Evolutionary conservation across 2,797 vertebrate species (phyloP), one percentile per base, ranked within the genome.

Genomic region (Crocodylus rhombifer): DNA sequence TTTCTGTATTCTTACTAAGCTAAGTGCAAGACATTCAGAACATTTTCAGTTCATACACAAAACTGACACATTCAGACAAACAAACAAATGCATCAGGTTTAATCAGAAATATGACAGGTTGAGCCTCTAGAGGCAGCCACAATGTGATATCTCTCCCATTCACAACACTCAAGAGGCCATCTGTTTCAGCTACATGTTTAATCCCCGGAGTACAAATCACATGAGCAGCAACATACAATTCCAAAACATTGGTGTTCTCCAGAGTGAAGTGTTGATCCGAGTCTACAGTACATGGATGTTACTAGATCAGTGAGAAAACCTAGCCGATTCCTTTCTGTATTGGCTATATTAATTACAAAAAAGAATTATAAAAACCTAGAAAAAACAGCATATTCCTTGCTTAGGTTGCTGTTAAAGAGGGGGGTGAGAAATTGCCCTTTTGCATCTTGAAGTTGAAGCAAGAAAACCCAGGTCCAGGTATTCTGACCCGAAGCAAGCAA

Each of bases 321-420:
- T 85, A 95, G 82, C 74, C 82, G 89, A 87, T 93, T 90, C 55
- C 81, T 94, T 95, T 96, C 93, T 89, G 92, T 94, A 85, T 91
- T 95, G 95, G 94, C 94, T 93, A 88, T 93, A 77, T 91, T 88
- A 88, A 87, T 90, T 94, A 84, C 28, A 92, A 77, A 65, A 42
- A 1, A 89, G 67, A 95, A 92, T 92, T 96, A 96, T 94, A 96
- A 96, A 96, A 95, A 95, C 64, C 91, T 95, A 90, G 65, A 28
- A 60, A 86, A 81, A 81, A 30, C n/a, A 33, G 1, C 51, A 85
- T 83, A 95, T 92, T 90, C 88, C 95, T 95, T 93, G 93, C 93
- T 94, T 95, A 93, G 96, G 95, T 64, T 89, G 5, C 93, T 85
- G 77, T 85, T 78, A 84, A 91, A 91, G 71, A 63, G 83, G 82